These are phyloP conservation scores for Sinodicranocentrus sp. DNA, from an alignment of 2,888 invertebrate genomes.

Conservation along the genomic window DNA sequence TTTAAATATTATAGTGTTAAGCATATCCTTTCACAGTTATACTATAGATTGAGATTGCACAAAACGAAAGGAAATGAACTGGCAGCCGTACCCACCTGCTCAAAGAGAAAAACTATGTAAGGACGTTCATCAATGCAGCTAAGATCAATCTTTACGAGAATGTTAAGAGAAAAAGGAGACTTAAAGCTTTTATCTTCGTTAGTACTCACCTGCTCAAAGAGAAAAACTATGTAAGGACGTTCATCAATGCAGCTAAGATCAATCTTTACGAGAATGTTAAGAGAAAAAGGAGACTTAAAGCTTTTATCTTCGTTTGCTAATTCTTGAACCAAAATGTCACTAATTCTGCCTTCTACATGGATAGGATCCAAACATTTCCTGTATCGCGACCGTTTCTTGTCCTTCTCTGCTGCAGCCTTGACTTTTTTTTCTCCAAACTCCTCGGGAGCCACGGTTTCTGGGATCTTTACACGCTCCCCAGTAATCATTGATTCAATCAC, in stretches of 20 bases:
- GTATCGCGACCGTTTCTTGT: not conserved
- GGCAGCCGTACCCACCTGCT: constrained; percentile 48
- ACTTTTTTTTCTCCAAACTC: not conserved
- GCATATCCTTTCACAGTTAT: too few relatives aligned
- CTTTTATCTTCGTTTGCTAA: not conserved
- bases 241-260: constrained; percentile 45
- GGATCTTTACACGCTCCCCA: not conserved
- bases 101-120: constrained; percentile 53
- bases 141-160: constrained; percentile 51
- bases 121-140: constrained; percentile 49
- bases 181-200: not conserved
- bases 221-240: constrained; percentile 46
- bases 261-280: constrained; percentile 44
- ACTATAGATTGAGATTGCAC: too few relatives aligned
- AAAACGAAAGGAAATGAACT: not conserved
- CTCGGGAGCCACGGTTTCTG: not conserved
- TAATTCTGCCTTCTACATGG: constrained; percentile 41
- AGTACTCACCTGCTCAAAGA: constrained; percentile 63
- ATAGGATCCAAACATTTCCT: constrained; percentile 39
- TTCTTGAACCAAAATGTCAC: not conserved
- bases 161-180: constrained; percentile 28
- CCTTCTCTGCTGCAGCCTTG: constrained; percentile 20
- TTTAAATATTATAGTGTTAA: too few relatives aligned
- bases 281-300: constrained; percentile 18
- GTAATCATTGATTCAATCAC: not conserved